Evolutionary conservation across 2,888 invertebrate genomes (phyloP), one percentile per base, ranked within the genome.

Genomic region (Drosophila cyrtoloma): DNA sequence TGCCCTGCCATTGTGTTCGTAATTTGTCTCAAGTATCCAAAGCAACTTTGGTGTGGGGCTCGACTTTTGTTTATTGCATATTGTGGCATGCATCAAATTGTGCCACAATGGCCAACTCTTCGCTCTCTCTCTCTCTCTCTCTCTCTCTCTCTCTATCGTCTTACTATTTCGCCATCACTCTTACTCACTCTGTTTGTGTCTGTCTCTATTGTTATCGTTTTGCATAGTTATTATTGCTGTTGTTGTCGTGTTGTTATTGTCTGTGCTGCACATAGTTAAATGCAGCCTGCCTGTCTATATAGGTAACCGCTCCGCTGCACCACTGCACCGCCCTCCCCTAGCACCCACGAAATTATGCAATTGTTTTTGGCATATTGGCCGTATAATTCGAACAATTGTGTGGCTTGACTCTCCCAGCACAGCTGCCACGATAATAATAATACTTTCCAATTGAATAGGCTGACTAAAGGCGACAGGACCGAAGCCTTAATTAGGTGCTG

Each of bases 21-120:
- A 91, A 87, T 90, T 88, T 91, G 90, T 89, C 87, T 91, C 91
- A 75, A 90, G 73, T 90, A 90, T 70, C 86, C 69, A 30, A 81
- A 77, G 74, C 70, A 81, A 73, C 53, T 74, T 73, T 35, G 19
- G 19, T 22, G 14, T 10, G 10, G 14, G 30, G 19, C 39, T 28
- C 52, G 53, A 65, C 64, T 73, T 81, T 83, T 91, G 88, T 87
- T 87, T 87, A 89, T 84, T 78, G 75, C 75, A 73, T 83, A 84
- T 84, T 78, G 88, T 84, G 75, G 71, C 85, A 75, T 69, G 73
- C 73, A 74, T 57, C 60, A 55, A 74, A 84, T 84, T 84, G 73
- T 71, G 68, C 58, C 69, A 66, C 84, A 70, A 65, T 65, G 56
- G n/a, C 42, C 32, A 26, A 7, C 56, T 28, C n/a, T 28, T 37